A percentile compares a stretch with the other conserved stretches of the same genome.
Conservation (phyloP, 2,797 vertebrate species). For the Sebastes itinus region DNA sequence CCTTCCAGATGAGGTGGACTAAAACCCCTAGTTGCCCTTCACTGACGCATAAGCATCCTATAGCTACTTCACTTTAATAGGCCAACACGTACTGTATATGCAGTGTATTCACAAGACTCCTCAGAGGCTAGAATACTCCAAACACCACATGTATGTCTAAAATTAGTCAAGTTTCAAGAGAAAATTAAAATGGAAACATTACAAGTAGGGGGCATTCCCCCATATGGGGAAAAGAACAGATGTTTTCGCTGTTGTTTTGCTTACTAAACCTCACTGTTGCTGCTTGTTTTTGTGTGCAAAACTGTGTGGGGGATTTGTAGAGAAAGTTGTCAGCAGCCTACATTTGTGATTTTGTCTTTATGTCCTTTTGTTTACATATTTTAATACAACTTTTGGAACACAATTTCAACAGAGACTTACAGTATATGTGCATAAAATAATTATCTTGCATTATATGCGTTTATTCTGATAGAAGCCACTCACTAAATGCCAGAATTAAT, state of each 20-base stretch:
- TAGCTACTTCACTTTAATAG: constrained; percentile 33
- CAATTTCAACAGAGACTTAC: neutral
- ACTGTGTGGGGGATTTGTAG: neutral
- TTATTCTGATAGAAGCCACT: neutral
- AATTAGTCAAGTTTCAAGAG: constrained; percentile 15
- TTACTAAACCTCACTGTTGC: neutral
- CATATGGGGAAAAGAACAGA: neutral
- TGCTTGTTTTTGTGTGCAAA: neutral
- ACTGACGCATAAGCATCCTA: constrained; percentile 21
- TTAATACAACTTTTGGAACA: neutral
- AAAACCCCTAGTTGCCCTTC: constrained; percentile 27
- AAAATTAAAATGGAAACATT: neutral
- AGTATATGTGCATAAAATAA: neutral
- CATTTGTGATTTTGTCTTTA: neutral
- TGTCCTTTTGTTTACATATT: neutral
- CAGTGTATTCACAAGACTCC: constrained; percentile 30
- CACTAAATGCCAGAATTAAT: neutral
- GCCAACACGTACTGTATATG: constrained; percentile 33
- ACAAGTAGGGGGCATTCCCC: neutral
- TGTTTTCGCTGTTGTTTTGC: neutral
- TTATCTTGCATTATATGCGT: neutral
- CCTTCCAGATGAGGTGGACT: constrained; percentile 67
- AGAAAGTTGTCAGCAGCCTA: neutral
- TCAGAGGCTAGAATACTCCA: neutral
- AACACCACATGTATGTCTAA: constrained; percentile 16